Evolutionary conservation across 2,797 vertebrate species (phyloP).

Genomic region (Alouatta caraya): DNA sequence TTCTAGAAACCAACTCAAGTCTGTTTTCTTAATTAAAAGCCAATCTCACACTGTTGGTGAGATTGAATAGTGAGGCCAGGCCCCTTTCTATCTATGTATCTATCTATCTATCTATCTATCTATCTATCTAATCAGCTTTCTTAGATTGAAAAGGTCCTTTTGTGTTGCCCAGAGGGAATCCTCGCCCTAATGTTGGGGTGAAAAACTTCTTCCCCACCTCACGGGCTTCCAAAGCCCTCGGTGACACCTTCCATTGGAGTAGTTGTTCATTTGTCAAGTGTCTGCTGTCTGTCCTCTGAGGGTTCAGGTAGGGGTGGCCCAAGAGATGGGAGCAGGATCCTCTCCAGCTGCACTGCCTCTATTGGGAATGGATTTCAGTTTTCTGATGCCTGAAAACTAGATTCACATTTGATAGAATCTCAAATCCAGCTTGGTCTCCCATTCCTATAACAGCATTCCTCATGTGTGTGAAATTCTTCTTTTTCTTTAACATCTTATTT

Average conservation of each 20-base stretch:
- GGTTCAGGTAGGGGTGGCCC: neutral
- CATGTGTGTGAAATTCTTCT: neutral
- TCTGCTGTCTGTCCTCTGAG: neutral
- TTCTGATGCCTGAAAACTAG: neutral
- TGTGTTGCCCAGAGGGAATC: neutral
- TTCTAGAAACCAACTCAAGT: neutral
- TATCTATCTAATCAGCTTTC: neutral
- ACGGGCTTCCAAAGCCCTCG: neutral
- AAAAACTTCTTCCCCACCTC: neutral
- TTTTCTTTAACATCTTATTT: neutral
- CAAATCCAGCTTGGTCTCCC: neutral
- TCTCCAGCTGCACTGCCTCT: neutral
- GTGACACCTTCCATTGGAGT: accelerated
- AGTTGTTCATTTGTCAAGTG: neutral
- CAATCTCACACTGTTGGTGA: neutral
- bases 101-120: no score
- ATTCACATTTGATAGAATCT: neutral
- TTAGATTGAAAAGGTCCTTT: neutral
- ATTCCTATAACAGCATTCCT: neutral
- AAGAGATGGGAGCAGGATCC: accelerated
- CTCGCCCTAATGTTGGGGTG: neutral
- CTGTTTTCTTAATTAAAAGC: constrained; percentile 13
- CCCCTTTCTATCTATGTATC: no score
- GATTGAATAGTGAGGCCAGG: no score
- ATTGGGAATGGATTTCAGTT: neutral